A percentile compares a stretch with the other conserved stretches of the same genome.
phyloP scores from a whole-genome alignment of 2,888 invertebrate species.

The Alentia gelatinosa region DNA sequence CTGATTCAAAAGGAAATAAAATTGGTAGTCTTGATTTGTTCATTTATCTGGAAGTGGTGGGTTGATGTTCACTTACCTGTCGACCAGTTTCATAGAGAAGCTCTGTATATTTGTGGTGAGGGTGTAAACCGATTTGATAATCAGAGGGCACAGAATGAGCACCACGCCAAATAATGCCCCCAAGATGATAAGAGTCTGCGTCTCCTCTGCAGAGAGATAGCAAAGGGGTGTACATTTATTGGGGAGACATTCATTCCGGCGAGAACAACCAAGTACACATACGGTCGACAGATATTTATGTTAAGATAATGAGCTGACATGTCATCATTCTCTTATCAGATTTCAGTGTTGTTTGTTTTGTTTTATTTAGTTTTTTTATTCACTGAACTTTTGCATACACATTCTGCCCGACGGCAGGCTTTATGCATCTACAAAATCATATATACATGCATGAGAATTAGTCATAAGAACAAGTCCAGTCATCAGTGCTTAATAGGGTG shows the following conservation, averaged over 20 bases:
- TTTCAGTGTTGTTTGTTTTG: neutral
- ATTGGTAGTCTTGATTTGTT: no score
- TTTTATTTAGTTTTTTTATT: neutral
- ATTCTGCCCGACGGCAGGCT: no score
- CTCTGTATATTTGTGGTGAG: neutral
- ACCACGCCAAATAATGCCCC: neutral
- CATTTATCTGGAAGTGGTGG: no score
- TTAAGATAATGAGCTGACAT: neutral
- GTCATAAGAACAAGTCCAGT: no score
- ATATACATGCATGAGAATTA: no score
- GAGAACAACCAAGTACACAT: no score
- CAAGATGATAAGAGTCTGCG: neutral
- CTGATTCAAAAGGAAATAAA: no score
- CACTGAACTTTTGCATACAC: neutral
- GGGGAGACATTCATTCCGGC: no score
- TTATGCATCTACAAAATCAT: no score
- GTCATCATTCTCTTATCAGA: neutral
- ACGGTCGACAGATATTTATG: no score
- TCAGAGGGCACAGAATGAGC: neutral
- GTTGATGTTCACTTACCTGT: neutral
- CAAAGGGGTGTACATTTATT: neutral
- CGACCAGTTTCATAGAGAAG: conserved; percentile 35
- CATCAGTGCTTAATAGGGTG: no score
- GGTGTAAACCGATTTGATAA: neutral
- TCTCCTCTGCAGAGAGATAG: conserved; percentile 1